phyloP scores from a whole-genome alignment of 2,888 invertebrate genomes.

The Colostygia pectinataria region DNA sequence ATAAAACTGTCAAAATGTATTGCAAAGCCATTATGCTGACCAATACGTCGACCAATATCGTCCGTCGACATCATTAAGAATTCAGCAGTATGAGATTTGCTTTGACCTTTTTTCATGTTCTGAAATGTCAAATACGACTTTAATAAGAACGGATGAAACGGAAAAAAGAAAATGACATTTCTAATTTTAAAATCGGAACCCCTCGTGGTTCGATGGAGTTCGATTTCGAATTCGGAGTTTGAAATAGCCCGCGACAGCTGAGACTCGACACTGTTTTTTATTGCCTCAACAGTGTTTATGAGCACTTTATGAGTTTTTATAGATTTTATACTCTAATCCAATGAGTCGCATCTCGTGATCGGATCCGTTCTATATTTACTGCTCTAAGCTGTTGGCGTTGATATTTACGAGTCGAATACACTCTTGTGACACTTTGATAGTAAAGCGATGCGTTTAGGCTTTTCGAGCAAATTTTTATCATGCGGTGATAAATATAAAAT shows the following conservation, averaged over 20 bases:
- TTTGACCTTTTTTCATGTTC: conserved; percentile 27
- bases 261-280: conserved; percentile 79
- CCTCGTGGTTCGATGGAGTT: conserved; percentile 74
- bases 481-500: conserved; percentile 15
- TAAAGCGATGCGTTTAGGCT: conserved; percentile 15
- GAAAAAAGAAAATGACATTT: conserved; percentile 57
- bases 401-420: conserved; percentile 50
- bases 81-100: conserved; percentile 17
- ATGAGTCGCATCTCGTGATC: conserved; percentile 71
- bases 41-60: too few species aligned
- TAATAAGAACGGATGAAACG: conserved; percentile 45
- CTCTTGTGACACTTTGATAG: conserved; percentile 22
- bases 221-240: conserved; percentile 62
- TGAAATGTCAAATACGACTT: conserved; percentile 36
- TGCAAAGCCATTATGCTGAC: too few species aligned
- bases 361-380: conserved; percentile 67
- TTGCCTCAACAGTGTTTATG: conserved; percentile 80
- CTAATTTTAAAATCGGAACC: conserved; percentile 70
- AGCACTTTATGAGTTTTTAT: conserved; percentile 81
- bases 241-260: conserved; percentile 82
- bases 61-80: conserved; percentile 24
- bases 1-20: neutral
- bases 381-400: conserved; percentile 53
- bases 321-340: conserved; percentile 76
- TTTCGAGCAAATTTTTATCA: conserved; percentile 15